Evolutionary conservation across 2,888 invertebrate species (phyloP).

Genomic region (Drosophila infuscata): DNA sequence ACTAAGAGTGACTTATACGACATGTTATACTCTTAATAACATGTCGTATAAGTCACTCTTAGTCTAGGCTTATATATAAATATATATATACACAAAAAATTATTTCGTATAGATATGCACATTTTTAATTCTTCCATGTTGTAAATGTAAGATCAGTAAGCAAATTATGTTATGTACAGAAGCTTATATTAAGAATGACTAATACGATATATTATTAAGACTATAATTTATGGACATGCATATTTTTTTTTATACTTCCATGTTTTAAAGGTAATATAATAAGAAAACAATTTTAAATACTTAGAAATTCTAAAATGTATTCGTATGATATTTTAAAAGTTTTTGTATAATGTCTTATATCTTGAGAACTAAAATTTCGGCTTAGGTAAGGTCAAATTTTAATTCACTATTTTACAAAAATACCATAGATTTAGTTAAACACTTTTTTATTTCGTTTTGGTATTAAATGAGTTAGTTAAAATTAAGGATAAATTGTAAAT

Average conservation of each 20-base stretch:
- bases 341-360: not conserved
- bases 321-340: not conserved
- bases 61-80: too few relatives aligned
- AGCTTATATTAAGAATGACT: not conserved
- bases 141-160: too few relatives aligned
- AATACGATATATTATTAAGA: not conserved
- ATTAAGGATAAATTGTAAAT: not conserved
- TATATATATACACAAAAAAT: too few relatives aligned
- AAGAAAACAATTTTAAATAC: not conserved
- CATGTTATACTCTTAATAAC: too few relatives aligned
- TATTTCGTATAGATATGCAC: too few relatives aligned
- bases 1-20: not conserved
- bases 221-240: not conserved
- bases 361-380: too few relatives aligned
- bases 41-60: too few relatives aligned
- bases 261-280: not conserved
- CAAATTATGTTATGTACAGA: not conserved
- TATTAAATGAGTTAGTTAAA: not conserved
- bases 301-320: not conserved
- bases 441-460: not conserved
- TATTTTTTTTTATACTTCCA: not conserved
- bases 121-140: too few relatives aligned
- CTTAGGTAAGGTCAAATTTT: too few relatives aligned
- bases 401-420: not conserved
- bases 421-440: not conserved